Percentiles rank a stretch among this genome's conserved stretches.
Evolutionary conservation across 53 echinoderm and acorn worm species (phyloP).

Genomic region (Arbacia lixula): DNA sequence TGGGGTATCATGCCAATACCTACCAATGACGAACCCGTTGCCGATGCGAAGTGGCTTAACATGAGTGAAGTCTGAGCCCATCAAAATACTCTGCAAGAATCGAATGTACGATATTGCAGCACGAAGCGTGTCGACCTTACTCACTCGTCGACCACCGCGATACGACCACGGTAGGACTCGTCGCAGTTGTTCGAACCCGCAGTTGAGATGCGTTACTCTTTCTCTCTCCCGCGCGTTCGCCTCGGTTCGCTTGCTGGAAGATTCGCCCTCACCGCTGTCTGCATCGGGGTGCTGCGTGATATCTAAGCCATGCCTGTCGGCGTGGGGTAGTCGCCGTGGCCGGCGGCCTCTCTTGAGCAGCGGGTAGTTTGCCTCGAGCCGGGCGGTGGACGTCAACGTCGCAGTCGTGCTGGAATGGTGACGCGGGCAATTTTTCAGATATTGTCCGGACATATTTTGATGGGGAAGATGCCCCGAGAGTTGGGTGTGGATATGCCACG

Average conservation of each 20-base stretch:
- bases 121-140: constrained; percentile 93
- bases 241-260: constrained; percentile 67
- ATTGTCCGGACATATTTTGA: not conserved
- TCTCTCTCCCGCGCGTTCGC: constrained; percentile 92
- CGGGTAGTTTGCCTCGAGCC: constrained; percentile 31
- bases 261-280: constrained; percentile 55
- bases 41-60: not conserved
- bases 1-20: not conserved
- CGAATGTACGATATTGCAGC: constrained; percentile 90
- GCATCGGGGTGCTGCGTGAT: not conserved
- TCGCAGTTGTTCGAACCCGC: constrained; percentile 85
- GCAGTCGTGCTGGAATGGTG: not conserved
- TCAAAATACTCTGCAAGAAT: constrained; percentile 72
- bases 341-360: constrained; percentile 53
- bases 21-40: constrained; percentile 29
- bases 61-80: constrained; percentile 56
- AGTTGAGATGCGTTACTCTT: constrained; percentile 83
- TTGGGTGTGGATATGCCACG: constrained; percentile 25
- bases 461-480: not conserved
- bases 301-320: not conserved
- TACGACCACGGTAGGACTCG: constrained; percentile 84
- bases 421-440: constrained; percentile 2
- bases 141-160: constrained; percentile 80
- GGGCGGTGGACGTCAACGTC: constrained; percentile 31
- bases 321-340: not conserved